Conservation (phyloP, 2,888 invertebrate species). For the Drosophila nigritarsus region DNA sequence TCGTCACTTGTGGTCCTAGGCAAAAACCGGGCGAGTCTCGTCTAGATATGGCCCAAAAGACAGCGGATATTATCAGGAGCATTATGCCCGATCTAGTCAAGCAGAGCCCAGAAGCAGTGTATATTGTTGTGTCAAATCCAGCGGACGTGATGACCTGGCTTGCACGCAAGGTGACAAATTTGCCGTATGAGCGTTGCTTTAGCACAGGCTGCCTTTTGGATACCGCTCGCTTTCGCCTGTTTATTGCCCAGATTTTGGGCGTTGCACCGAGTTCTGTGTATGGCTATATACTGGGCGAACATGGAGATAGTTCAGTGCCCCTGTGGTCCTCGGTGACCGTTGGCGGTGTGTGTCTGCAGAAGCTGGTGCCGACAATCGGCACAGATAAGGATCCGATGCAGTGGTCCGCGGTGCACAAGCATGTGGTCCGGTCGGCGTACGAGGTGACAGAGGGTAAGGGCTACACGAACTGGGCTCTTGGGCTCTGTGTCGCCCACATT, state of each 20-base stretch:
- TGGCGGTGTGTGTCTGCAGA: conserved; percentile 91
- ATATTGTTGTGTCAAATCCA: conserved; percentile 94
- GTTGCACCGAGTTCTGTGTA: conserved; percentile 92
- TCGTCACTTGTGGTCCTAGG: conserved; percentile 94
- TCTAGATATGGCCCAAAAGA: conserved; percentile 91
- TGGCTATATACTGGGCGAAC: conserved; percentile 96
- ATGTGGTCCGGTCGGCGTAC: conserved; percentile 91
- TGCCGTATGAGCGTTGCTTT: conserved; percentile 92
- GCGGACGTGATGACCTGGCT: conserved; percentile 95
- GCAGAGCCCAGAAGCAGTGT: conserved; percentile 92
- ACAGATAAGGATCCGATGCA: conserved; percentile 89
- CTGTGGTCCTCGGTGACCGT: conserved; percentile 96
- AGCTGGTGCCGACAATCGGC: conserved; percentile 90
- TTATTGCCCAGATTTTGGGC: conserved; percentile 91
- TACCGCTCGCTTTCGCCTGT: conserved; percentile 93
- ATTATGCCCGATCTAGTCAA: conserved; percentile 88
- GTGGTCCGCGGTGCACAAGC: conserved; percentile 90
- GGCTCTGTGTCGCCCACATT: conserved; percentile 89
- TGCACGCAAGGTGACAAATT: conserved; percentile 94
- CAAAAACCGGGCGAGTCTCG: conserved; percentile 92
- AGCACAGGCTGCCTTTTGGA: conserved; percentile 96
- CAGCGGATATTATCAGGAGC: conserved; percentile 92
- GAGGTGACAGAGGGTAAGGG: conserved; percentile 92
- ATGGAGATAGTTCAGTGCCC: conserved; percentile 94
- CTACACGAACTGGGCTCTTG: conserved; percentile 95